These are phyloP conservation scores for human DNA, from an alignment of 2,113 vertebrate genomes.

Conservation along the genomic window DNA sequence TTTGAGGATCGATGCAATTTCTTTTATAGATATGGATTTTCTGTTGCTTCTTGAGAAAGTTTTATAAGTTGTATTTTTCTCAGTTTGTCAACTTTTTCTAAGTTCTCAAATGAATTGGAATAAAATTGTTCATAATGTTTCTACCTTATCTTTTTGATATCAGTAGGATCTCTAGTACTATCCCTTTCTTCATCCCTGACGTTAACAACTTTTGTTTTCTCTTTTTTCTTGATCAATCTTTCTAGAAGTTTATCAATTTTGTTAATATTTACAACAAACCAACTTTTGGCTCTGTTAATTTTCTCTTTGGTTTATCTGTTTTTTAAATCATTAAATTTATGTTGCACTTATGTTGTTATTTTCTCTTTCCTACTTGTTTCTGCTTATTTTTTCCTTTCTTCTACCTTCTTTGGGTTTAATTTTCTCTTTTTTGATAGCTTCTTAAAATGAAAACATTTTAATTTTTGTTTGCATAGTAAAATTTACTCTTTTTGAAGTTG, in stretches of 20 bases:
- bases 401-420: background rate
- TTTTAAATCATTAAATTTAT: background rate
- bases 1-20: background rate
- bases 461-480: background rate
- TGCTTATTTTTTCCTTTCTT: background rate
- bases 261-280: background rate
- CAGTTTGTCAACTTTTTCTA: background rate
- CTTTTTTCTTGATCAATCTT: background rate
- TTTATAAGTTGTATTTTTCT: background rate
- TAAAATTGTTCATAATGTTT: background rate
- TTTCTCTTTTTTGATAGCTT: background rate
- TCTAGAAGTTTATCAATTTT: background rate
- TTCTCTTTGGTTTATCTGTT: background rate
- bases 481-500: background rate
- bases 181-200: background rate
- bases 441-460: background rate
- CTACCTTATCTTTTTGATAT: background rate
- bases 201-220: background rate
- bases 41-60: background rate
- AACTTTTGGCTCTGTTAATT: background rate
- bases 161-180: background rate
- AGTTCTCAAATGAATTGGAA: background rate
- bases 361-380: background rate
- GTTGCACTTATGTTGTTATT: background rate
- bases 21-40: background rate